phyloP scores from a whole-genome alignment of 2,113 vertebrate genomes.

The Prietella phreatophila region DNA sequence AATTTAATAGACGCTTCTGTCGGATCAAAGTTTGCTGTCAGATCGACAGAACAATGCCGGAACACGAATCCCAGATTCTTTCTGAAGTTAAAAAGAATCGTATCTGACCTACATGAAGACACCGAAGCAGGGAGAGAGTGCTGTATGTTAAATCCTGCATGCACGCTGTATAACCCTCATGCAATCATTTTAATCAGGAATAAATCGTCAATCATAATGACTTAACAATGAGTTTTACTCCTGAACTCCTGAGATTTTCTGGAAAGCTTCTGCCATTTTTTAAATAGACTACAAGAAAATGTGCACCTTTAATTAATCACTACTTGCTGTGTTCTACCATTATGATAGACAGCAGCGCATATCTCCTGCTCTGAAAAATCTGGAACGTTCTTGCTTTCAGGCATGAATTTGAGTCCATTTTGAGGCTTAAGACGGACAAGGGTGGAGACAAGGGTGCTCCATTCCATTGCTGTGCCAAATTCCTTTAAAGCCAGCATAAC shows the following conservation, averaged over 20 bases:
- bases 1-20: slow-evolving; percentile 29
- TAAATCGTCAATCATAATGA: not conserved
- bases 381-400: not conserved
- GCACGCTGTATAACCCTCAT: not conserved
- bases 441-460: not conserved
- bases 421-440: not conserved
- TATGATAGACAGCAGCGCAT: not conserved
- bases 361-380: not conserved
- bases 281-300: not conserved
- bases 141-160: not conserved
- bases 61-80: not conserved
- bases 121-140: not conserved
- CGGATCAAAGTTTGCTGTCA: not conserved
- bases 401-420: not conserved
- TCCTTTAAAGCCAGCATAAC: slow-evolving; percentile 44
- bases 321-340: not conserved
- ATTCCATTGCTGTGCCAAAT: slow-evolving; percentile 43
- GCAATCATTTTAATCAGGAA: not conserved
- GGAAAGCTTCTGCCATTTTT: not conserved
- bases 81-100: not conserved
- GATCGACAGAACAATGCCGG: not conserved
- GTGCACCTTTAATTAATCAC: not conserved
- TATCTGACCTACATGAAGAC: not conserved
- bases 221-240: not conserved
- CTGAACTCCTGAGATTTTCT: not conserved